Evolutionary conservation across 2,797 vertebrate species (phyloP).

Genomic region (Myotis planiceps): DNA sequence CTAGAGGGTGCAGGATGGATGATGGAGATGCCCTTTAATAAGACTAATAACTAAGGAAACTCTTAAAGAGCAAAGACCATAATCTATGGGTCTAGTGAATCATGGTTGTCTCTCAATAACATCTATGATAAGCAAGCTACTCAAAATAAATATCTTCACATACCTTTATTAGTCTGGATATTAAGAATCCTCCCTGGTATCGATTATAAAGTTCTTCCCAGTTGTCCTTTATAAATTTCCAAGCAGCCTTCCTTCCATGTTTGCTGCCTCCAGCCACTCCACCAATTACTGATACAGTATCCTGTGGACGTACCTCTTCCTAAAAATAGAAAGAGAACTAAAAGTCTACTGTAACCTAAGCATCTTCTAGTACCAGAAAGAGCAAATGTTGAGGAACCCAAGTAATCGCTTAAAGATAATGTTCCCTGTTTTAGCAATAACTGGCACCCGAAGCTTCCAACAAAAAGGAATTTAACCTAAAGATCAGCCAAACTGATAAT

Average conservation of each 20-base stretch:
- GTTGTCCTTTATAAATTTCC: slow-evolving; percentile 98
- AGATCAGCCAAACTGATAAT: neutral
- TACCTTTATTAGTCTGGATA: slow-evolving; percentile 98
- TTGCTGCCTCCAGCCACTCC: slow-evolving; percentile 98
- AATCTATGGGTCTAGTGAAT: neutral
- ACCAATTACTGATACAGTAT: slow-evolving; percentile 97
- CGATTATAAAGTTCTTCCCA: slow-evolving; percentile 98
- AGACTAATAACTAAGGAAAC: neutral
- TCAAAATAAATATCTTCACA: slow-evolving; percentile 32
- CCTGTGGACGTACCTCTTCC: slow-evolving; percentile 99
- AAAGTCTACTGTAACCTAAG: neutral
- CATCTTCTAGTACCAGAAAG: neutral
- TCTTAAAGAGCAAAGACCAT: neutral
- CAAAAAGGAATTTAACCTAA: neutral
- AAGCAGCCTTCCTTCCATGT: slow-evolving; percentile 96
- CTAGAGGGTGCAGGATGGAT: neutral
- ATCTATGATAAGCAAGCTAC: neutral
- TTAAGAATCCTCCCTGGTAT: slow-evolving; percentile 98
- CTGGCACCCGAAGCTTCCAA: slow-evolving; percentile 3
- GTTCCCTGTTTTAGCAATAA: slow-evolving; percentile 18
- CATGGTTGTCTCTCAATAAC: neutral
- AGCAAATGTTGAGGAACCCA: neutral
- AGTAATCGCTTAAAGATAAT: neutral
- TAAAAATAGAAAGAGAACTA: slow-evolving; percentile 63
- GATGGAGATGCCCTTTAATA: neutral